A percentile compares a stretch with the other conserved stretches of the same genome.
phyloP scores from a whole-genome alignment of 2,888 invertebrate species.

The Horisme vitalbata region DNA sequence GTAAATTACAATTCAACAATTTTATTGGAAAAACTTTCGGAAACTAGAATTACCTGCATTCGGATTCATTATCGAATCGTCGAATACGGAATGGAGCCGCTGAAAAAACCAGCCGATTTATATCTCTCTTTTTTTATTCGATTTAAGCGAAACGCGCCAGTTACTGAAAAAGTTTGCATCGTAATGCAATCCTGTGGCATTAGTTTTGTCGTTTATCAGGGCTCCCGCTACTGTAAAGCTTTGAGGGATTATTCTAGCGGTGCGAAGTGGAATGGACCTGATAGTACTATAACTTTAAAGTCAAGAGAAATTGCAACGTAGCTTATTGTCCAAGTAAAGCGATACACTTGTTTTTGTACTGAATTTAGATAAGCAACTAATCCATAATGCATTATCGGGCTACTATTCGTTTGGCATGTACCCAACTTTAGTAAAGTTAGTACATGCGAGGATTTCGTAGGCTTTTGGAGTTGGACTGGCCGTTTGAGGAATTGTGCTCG shows the following conservation, averaged over 20 bases:
- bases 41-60: conserved; percentile 58
- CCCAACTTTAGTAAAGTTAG: conserved; percentile 48
- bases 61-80: conserved; percentile 68
- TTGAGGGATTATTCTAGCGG: conserved; percentile 77
- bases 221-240: conserved; percentile 67
- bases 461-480: conserved; percentile 23
- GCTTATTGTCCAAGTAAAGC: conserved; percentile 40
- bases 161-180: conserved; percentile 80
- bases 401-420: conserved; percentile 47
- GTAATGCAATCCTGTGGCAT: conserved; percentile 78
- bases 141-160: conserved; percentile 62
- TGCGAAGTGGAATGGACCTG: conserved; percentile 59
- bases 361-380: conserved; percentile 51
- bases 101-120: conserved; percentile 69
- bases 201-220: conserved; percentile 78
- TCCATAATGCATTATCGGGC: conserved; percentile 55
- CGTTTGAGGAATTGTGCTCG: conserved; percentile 43
- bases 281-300: conserved; percentile 44
- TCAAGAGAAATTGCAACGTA: conserved; percentile 42
- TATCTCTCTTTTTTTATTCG: conserved; percentile 68
- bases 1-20: conserved; percentile 39
- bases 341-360: conserved; percentile 43
- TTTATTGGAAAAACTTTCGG: conserved; percentile 37
- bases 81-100: conserved; percentile 57
- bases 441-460: conserved; percentile 43